Percentiles rank a stretch among this genome's conserved stretches.
These are phyloP conservation scores for Latheticus oryzae DNA, from an alignment of 2,888 invertebrate species.

Conservation along the genomic window DNA sequence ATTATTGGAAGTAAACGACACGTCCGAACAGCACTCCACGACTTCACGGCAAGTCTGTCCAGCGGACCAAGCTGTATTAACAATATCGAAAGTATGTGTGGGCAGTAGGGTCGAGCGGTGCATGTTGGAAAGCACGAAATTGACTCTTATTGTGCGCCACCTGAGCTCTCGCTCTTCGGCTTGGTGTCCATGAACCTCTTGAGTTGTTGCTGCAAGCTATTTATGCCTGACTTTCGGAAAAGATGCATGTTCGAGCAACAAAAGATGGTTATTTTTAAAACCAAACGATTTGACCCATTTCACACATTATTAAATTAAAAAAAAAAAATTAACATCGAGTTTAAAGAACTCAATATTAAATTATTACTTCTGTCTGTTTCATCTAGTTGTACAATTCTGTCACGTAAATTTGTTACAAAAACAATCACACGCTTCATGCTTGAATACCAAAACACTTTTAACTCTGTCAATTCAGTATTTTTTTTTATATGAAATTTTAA, in stretches of 20 bases:
- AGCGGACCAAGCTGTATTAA: slow-evolving; percentile 48
- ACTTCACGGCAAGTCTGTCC: slow-evolving; percentile 39
- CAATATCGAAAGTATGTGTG: slow-evolving; percentile 55
- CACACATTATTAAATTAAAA: too few relatives aligned
- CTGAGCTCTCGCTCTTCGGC: slow-evolving; percentile 43
- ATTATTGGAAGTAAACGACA: slow-evolving; percentile 22
- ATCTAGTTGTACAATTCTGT: too few relatives aligned
- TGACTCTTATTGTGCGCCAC: slow-evolving; percentile 47
- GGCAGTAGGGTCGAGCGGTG: slow-evolving; percentile 47
- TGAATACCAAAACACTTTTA: too few relatives aligned
- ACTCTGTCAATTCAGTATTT: too few relatives aligned
- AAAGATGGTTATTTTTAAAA: neutral
- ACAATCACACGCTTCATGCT: too few relatives aligned
- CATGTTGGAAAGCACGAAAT: slow-evolving; percentile 42
- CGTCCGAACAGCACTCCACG: slow-evolving; percentile 44
- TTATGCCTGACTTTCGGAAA: slow-evolving; percentile 5
- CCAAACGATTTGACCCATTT: too few relatives aligned
- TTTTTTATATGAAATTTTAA: too few relatives aligned
- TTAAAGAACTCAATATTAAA: too few relatives aligned
- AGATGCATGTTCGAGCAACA: neutral
- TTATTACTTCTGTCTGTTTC: too few relatives aligned
- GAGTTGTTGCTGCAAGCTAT: slow-evolving; percentile 30
- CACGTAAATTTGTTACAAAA: too few relatives aligned
- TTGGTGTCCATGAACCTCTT: slow-evolving; percentile 54
- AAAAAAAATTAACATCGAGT: too few relatives aligned